A percentile compares a stretch with the other conserved stretches of the same genome.
These are phyloP conservation scores for Butorides virescens DNA, from an alignment of 2,113 vertebrate species.

Conservation along the genomic window DNA sequence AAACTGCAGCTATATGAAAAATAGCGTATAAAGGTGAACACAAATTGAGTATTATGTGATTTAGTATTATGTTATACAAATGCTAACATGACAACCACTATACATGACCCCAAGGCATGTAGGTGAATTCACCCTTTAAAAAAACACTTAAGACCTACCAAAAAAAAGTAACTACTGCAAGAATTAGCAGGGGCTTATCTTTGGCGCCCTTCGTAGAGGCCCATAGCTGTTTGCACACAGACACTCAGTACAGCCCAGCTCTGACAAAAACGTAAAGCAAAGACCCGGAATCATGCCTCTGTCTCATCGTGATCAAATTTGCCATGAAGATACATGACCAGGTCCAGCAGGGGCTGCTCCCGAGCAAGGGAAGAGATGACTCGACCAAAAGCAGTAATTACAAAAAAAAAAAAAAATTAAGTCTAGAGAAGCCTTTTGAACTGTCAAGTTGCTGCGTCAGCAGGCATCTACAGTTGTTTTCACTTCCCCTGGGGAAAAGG, in stretches of 20 bases:
- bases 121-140: not conserved
- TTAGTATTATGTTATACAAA: not conserved
- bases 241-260: not conserved
- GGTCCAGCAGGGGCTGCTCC: not conserved
- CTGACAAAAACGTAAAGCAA: not conserved
- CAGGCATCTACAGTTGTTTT: not conserved
- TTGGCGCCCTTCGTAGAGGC: not conserved
- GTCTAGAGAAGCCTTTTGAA: not conserved
- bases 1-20: not conserved
- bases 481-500: not conserved
- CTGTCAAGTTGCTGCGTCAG: not conserved
- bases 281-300: not conserved
- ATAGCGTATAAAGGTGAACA: not conserved
- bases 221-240: not conserved
- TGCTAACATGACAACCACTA: not conserved
- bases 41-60: not conserved
- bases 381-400: not conserved
- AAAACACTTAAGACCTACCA: not conserved
- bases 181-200: not conserved
- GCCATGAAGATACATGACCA: accelerated
- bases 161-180: not conserved
- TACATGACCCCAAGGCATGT: not conserved
- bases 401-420: not conserved
- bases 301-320: not conserved
- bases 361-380: not conserved